Evolutionary conservation across 2,888 invertebrate genomes (phyloP), one percentile per base, ranked within the genome.

Genomic region (Petrolisthes manimaculis): DNA sequence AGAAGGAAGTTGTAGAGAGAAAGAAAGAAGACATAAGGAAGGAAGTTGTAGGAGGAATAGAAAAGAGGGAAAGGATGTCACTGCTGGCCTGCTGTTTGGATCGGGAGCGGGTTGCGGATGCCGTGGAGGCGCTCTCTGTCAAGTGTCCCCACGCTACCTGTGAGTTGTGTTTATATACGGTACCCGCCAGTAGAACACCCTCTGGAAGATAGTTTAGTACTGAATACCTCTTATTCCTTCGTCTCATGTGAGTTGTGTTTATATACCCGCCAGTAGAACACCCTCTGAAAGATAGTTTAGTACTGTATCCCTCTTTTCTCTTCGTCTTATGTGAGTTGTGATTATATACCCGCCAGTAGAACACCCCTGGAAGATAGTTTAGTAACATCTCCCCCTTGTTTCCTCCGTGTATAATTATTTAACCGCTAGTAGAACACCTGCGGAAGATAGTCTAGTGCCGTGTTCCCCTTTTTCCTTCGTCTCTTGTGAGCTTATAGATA

Each of bases 141-240:
- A 87, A 87, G 71, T 87, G 87, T 51, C 87, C 87, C 37, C 83
- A 87, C 37, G 77, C 87, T n/a, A 69, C 87, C 6, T 87, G 87
- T 87, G 78, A 87, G 87, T 87, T 51, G 12, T 3, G 14, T 78
- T 18, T n/a, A 12, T 18, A 53, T 53, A 78, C n/a, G n/a, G n/a
- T n/a, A n/a, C n/a, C 24, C 56, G 24, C 67, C 71, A 37, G 8
- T 8, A 56, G 14, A 12, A 61, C 24, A 6, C 82, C 67, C 9
- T 61, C 18, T 61, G 67, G 67, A 14, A 61, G 67, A 14, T 61
- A 14, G 12, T 18, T 61, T 14, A 14, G 67, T 61, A 61, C 67
- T 14, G 67, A 3, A 61, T 61, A 2, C 9, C 18, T 61, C 9
- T 61, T 61, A 3, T 61, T 4, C 4, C 12, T 61, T 18, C 67